Percentiles rank a stretch among this genome's conserved stretches.
Evolutionary conservation across 2,888 invertebrate genomes (phyloP).

Genomic region (Subacronicta megacephala): DNA sequence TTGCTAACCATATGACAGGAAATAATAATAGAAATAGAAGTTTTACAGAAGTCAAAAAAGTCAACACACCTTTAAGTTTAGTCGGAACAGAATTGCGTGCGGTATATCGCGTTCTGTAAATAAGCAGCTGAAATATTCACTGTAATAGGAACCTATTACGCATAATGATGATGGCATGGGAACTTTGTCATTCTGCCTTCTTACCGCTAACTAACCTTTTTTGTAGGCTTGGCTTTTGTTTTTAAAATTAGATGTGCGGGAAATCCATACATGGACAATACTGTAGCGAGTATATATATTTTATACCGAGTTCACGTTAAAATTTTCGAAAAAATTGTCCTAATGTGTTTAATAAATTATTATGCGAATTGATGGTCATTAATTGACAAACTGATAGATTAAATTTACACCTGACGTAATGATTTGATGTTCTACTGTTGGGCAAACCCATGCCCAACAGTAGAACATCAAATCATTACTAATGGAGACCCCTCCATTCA

Average conservation of each 20-base stretch:
- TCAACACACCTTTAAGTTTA: constrained; percentile 19
- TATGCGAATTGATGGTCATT: no score
- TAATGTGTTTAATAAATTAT: no score
- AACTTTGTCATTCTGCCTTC: constrained; percentile 75
- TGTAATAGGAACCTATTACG: constrained; percentile 81
- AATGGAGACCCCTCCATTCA: no score
- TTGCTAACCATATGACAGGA: background rate
- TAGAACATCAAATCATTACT: no score
- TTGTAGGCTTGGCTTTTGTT: constrained; percentile 34
- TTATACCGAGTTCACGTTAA: no score
- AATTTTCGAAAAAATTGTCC: no score
- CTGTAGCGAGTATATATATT: background rate
- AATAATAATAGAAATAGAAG: background rate
- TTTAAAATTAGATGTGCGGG: constrained; percentile 38
- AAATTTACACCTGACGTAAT: no score
- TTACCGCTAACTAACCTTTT: constrained; percentile 49
- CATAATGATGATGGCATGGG: constrained; percentile 85
- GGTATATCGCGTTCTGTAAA: constrained; percentile 75
- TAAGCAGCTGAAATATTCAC: constrained; percentile 85
- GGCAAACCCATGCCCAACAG: no score
- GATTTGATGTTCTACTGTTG: no score
- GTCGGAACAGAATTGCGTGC: constrained; percentile 74
- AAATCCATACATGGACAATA: constrained; percentile 21
- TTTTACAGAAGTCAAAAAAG: constrained; percentile 18
- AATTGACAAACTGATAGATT: no score